Base-by-base conservation (phyloP, 2,888 invertebrate genomes). In the Cryptophagus acutangulus region DNA sequence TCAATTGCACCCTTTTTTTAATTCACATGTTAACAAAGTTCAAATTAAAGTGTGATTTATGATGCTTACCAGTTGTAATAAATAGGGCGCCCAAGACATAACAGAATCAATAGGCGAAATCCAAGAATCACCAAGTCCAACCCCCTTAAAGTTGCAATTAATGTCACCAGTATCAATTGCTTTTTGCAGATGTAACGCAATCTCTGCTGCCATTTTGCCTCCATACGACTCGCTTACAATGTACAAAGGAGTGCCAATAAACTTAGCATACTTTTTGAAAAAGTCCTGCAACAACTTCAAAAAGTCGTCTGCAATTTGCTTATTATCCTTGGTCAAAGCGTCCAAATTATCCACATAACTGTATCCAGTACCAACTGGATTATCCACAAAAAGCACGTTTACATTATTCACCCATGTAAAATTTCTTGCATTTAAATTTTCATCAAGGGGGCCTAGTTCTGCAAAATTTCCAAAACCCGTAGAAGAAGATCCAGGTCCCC, bases 201-300 rank as follows among this genome's bases (percentile, higher is more conserved):
- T 90, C 57, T 88, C 88, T 1, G 85, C 80, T 0, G 87, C 84
- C 90, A 92, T 92, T 72, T 93, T 94, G 1, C 92, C 93, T 12
- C 93, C 93, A 65, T 93, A 93, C 0, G 91, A 91, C 66, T 94
- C 91, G 15, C 84, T 85, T 58, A 88, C 86, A 45, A 93, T 87
- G 62, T 91, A 92, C 20, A 89, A 72, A 1, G 89, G 85, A 0
- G 84, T 77, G 6, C 69, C 72, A 63, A 78, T 75, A 59, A 91
- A 91, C 56, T 82, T 77, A 0, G 86, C 78, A 59, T 84, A 72
- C 9, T 71, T 63, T 10, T 70, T 57, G 52, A 87, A 80, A 66
- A 93, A 87, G 3, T 74, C 75, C 58, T 75, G 75, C 70, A 90
- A 76, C 25, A 88, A 73, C 36, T 74, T 73, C 1, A 92, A 74